Evolutionary conservation across 2,113 vertebrate species (phyloP).

Genomic region (Terrapene triunguis): DNA sequence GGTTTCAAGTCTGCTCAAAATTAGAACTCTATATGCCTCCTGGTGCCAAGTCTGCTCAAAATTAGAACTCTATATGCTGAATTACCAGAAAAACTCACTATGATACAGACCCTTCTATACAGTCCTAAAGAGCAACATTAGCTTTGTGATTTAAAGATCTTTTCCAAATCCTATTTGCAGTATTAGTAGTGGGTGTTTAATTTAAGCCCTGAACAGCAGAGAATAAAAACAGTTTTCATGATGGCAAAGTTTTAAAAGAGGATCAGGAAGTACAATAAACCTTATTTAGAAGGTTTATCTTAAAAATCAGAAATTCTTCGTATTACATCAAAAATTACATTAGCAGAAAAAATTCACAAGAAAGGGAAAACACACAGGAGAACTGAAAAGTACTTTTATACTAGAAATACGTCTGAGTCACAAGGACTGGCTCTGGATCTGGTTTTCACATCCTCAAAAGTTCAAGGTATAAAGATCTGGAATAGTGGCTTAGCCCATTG

Average conservation of each 20-base stretch:
- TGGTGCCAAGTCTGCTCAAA: conserved; percentile 42
- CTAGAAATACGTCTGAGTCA: background rate
- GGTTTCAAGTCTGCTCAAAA: conserved; percentile 40
- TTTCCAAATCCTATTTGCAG: background rate
- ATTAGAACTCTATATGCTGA: background rate
- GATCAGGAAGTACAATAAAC: background rate
- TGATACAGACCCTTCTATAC: conserved; percentile 23
- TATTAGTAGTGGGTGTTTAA: background rate
- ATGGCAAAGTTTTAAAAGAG: background rate
- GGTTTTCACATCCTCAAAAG: background rate
- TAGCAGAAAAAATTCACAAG: background rate
- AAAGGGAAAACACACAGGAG: background rate
- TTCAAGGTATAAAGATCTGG: background rate
- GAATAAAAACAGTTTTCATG: background rate
- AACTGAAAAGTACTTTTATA: background rate
- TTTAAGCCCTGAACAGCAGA: background rate
- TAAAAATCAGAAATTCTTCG: background rate
- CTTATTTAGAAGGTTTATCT: background rate
- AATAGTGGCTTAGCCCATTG: background rate
- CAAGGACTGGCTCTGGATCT: background rate
- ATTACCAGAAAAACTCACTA: conserved; percentile 20
- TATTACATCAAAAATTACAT: background rate
- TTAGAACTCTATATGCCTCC: background rate
- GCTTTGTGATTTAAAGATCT: background rate
- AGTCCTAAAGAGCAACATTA: background rate